phyloP scores from a whole-genome alignment of 2,888 invertebrate genomes.

The Lasioglossum oenotherae region DNA sequence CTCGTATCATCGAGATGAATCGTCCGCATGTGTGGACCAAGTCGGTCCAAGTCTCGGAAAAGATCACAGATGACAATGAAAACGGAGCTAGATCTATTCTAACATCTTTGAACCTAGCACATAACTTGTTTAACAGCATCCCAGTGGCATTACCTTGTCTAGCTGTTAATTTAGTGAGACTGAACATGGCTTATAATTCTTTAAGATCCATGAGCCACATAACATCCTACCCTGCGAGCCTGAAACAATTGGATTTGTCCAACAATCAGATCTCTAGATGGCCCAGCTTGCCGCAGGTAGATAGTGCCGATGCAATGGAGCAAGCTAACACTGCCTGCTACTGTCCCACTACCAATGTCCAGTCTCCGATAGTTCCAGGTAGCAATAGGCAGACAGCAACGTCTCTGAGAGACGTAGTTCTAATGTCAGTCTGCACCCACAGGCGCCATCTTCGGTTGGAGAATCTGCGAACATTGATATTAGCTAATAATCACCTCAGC shows the following conservation, averaged over 20 bases:
- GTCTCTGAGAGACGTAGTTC: slow-evolving; percentile 89
- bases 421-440: slow-evolving; percentile 93
- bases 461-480: slow-evolving; percentile 91
- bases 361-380: slow-evolving; percentile 77
- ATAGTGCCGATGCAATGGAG: slow-evolving; percentile 87
- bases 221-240: slow-evolving; percentile 94
- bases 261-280: slow-evolving; percentile 96
- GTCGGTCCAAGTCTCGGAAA: slow-evolving; percentile 88
- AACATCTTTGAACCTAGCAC: slow-evolving; percentile 93
- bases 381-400: slow-evolving; percentile 85
- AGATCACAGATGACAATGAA: slow-evolving; percentile 87
- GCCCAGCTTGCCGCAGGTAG: slow-evolving; percentile 92
- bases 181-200: slow-evolving; percentile 97
- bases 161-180: slow-evolving; percentile 92
- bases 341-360: slow-evolving; percentile 84
- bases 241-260: slow-evolving; percentile 96
- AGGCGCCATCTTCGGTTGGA: slow-evolving; percentile 93
- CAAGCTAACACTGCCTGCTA: slow-evolving; percentile 91
- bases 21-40: slow-evolving; percentile 92
- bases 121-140: slow-evolving; percentile 95
- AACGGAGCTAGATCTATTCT: slow-evolving; percentile 88
- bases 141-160: slow-evolving; percentile 96
- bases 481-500: slow-evolving; percentile 94
- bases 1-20: slow-evolving; percentile 86
- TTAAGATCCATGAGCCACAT: slow-evolving; percentile 87